Base-by-base conservation (phyloP, 2,797 vertebrate species). In the Pangasius djambal region DNA sequence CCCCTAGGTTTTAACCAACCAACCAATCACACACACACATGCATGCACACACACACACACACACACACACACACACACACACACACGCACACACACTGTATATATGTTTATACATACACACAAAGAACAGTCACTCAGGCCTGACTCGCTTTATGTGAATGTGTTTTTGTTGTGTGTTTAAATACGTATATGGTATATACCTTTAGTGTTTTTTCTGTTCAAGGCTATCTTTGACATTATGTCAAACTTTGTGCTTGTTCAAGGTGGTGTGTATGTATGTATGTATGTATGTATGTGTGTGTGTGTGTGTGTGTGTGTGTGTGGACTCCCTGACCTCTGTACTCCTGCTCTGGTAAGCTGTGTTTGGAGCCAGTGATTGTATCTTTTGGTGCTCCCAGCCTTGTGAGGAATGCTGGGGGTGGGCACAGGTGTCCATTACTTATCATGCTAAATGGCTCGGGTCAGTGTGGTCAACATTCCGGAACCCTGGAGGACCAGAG, bases 381-480 rank as follows among this genome's bases (percentile, higher is more conserved):
- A 91, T 91, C 90, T 69, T 67, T 70, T 87, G 48, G 86, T 91
- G 74, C 85, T 92, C 85, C 59, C n/a, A 77, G 85, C 78, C 86
- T 40, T 72, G 52, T 67, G 82, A 52, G 90, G 91, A 91, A 88
- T 92, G 90, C 89, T 83, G 87, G 81, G 87, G 88, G 91, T 90
- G 85, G 77, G 63, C 90, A 90, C 89, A 91, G 91, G 88, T 90
- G 91, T 74, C 91, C 88, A 88, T 91, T 91, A 91, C 86, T 89
- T 89, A 89, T 89, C 85, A 90, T 90, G 83, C 87, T 88, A 91
- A 92, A 92, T 90, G 90, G 84, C 86, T 89, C 15, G 15, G 91
- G 91, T 92, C 89, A 90, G 70, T 15, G 50, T 75, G 87, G 90
- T 92, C 90, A 91, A 87, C 89, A 92, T 92, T 92, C 92, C 90